Conservation (phyloP, 2,888 invertebrate species). For the Psococerastis gibbosa region DNA sequence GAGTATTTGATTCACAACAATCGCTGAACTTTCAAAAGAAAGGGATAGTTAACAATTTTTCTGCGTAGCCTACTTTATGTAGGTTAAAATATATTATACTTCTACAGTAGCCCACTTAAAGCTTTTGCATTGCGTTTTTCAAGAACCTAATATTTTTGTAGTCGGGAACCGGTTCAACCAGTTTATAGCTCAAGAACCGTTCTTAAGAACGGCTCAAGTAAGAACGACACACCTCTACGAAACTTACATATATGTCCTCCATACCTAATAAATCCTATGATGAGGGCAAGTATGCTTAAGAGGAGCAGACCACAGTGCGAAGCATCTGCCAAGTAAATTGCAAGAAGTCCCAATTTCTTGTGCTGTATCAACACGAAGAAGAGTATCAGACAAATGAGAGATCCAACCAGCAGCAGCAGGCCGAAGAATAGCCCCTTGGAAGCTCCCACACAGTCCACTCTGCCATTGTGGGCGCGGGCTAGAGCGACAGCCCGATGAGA, state of each 20-base stretch:
- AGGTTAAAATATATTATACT: too few relatives aligned
- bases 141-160: too few relatives aligned
- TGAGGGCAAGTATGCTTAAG: slow-evolving; percentile 71
- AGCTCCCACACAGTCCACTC: slow-evolving; percentile 87
- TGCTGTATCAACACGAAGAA: slow-evolving; percentile 90
- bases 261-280: slow-evolving; percentile 79
- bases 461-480: slow-evolving; percentile 62
- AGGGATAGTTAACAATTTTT: too few relatives aligned
- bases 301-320: slow-evolving; percentile 78
- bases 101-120: too few relatives aligned
- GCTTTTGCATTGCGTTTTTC: too few relatives aligned
- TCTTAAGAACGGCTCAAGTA: too few relatives aligned
- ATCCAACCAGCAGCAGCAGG: slow-evolving; percentile 69
- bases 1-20: too few relatives aligned
- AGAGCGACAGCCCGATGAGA: slow-evolving; percentile 71
- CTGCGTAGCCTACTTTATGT: too few relatives aligned
- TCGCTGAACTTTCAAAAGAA: too few relatives aligned
- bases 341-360: slow-evolving; percentile 60
- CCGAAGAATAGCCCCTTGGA: slow-evolving; percentile 88
- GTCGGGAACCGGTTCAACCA: too few relatives aligned
- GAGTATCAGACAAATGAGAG: slow-evolving; percentile 79
- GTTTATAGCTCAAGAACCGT: too few relatives aligned
- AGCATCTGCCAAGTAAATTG: slow-evolving; percentile 78
- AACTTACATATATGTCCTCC: slow-evolving; percentile 20
- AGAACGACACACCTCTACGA: too few relatives aligned